Conservation (phyloP, 2,888 invertebrate genomes). For the Drosophila demipolita region DNA sequence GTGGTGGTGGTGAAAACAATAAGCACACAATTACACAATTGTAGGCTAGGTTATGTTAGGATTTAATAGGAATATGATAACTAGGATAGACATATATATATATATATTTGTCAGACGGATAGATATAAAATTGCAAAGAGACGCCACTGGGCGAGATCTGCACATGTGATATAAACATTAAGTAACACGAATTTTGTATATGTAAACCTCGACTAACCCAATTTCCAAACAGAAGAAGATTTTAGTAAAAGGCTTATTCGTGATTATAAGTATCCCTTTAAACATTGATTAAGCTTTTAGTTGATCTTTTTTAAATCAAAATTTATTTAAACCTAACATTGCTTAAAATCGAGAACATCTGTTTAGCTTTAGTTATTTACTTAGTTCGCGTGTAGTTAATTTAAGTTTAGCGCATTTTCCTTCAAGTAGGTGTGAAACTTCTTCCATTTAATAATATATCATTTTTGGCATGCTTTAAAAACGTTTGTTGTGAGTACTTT, state of each 20-base stretch:
- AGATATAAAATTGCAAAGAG: constrained; percentile 29
- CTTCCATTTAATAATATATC: background rate
- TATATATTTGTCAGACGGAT: constrained; percentile 5
- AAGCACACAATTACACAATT: constrained; percentile 34
- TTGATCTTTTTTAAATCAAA: background rate
- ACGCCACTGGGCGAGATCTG: constrained; percentile 10
- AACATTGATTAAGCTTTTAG: background rate
- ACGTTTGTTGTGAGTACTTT: constrained; percentile 17
- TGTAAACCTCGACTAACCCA: constrained; percentile 43
- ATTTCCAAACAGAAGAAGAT: constrained; percentile 19
- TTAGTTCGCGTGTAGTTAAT: constrained; percentile 42
- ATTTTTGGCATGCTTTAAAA: constrained; percentile 58
- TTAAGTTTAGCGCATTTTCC: constrained; percentile 60
- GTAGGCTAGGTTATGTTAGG: constrained; percentile 66
- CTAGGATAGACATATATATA: constrained; percentile 26
- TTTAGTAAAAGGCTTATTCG: constrained; percentile 19
- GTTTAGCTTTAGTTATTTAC: constrained; percentile 23
- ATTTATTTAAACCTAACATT: background rate
- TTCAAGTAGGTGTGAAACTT: constrained; percentile 10
- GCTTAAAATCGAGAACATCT: background rate
- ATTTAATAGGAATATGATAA: constrained; percentile 21
- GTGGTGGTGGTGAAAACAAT: constrained; percentile 83
- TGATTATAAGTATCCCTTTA: background rate
- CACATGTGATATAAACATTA: constrained; percentile 71
- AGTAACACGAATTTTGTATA: constrained; percentile 73